Base-by-base conservation (phyloP, 2,888 invertebrate species). In the Thereva nobilitata region DNA sequence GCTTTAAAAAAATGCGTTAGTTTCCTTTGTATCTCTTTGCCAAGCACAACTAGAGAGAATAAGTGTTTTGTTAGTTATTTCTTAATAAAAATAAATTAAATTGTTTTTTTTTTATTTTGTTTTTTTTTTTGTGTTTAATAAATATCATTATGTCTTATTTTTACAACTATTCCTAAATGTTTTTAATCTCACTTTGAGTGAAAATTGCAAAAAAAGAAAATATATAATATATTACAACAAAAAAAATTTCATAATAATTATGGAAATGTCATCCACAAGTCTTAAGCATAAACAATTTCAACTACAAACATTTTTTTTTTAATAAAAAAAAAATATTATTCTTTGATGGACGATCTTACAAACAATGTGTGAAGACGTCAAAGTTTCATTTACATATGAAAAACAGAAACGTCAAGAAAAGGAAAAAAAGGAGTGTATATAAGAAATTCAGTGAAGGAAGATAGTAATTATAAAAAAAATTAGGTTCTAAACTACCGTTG, bases 401-500 rank as follows among this genome's bases (percentile, higher is more conserved):
- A n/a, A n/a, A 34, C 6, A 5, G 10, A 10, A 8, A 44, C 5
- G 44, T 8, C 23, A 56, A 45, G 34, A 35, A 35, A 23, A 53
- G n/a, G n/a, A 44, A 45, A 44, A 7, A 35, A 44, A 35, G 45
- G 23, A 55, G 41, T 55, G 41, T 9, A 38, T 38, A 23, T 23
- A 49, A 49, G 3, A 7, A 42, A 45, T n/a, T 4, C 42, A 55
- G 41, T 8, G 55, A 41, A 65, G 10, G 5, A 64, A 64, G 10
- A 38, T 5, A 40, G 7, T n/a, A 38, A 54, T 54, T 8, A 54
- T 54, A 7, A 23, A 55, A 38, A 55, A 12, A 6, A 40, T 55
- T 38, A 37, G 12, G 53, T 42, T 53, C 41, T 41, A 42, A 79
- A 85, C 87, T 91, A 92, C 87, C 92, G 91, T 83, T 92, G 92